Conservation (phyloP, 2,113 vertebrate genomes). For the Oncorhynchus clarkii region DNA sequence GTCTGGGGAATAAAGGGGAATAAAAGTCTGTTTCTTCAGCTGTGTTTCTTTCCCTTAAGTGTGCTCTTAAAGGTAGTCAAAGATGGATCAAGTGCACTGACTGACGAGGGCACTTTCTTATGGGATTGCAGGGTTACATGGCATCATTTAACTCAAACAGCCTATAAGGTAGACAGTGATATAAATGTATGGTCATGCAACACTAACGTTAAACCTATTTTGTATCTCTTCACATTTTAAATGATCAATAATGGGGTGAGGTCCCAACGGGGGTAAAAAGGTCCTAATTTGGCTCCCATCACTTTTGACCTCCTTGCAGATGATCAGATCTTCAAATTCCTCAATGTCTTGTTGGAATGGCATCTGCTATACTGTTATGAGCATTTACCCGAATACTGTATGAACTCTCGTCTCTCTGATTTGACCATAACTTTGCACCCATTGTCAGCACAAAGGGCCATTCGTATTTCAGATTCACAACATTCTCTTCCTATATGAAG, state of each 20-base stretch:
- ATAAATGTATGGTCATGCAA: background rate
- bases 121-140: background rate
- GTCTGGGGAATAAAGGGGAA: slow-evolving; percentile 8
- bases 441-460: background rate
- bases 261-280: too few relatives aligned
- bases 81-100: slow-evolving; percentile 8
- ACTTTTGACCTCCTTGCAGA: background rate
- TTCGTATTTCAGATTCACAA: slow-evolving; percentile 11
- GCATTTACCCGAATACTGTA: background rate
- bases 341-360: background rate
- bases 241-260: too few relatives aligned
- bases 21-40: background rate
- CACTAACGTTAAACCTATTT: background rate
- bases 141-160: background rate
- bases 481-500: slow-evolving; percentile 9
- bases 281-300: too few relatives aligned
- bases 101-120: background rate
- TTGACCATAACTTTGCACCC: background rate
- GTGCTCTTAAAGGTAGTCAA: slow-evolving; percentile 18
- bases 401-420: background rate
- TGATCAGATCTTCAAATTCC: background rate
- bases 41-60: slow-evolving; percentile 26
- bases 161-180: background rate
- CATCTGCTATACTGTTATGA: background rate
- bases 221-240: background rate